A percentile compares a stretch with the other conserved stretches of the same genome.
These are phyloP conservation scores for Colinus virginianus DNA, from an alignment of 2,113 vertebrate species.

Conservation along the genomic window DNA sequence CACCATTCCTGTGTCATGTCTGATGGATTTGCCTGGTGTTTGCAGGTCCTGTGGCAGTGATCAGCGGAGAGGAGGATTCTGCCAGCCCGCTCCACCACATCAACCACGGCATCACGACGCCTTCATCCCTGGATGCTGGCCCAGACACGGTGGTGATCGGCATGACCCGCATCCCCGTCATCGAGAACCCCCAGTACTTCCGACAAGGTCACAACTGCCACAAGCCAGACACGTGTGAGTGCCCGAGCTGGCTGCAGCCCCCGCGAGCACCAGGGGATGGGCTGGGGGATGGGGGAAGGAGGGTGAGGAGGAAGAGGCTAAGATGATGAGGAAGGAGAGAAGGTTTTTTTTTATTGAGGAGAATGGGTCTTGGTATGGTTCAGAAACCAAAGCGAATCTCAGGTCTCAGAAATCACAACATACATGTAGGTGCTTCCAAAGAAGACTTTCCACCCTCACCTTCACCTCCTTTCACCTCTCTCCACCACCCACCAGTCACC, in stretches of 20 bases:
- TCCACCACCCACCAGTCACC: slow-evolving; percentile 51
- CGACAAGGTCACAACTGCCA: slow-evolving; percentile 95
- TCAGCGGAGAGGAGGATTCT: slow-evolving; percentile 97
- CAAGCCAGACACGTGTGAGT: slow-evolving; percentile 97
- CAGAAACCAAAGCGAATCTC: slow-evolving; percentile 73
- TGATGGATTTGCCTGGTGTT: background rate
- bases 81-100: slow-evolving; percentile 97
- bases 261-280: background rate
- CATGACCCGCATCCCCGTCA: slow-evolving; percentile 96
- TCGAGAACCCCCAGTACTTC: slow-evolving; percentile 98
- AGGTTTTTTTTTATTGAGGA: slow-evolving; percentile 26
- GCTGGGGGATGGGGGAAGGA: background rate
- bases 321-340: slow-evolving; percentile 43
- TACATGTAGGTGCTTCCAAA: slow-evolving; percentile 61
- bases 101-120: slow-evolving; percentile 94
- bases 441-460: slow-evolving; percentile 60
- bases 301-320: background rate
- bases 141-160: slow-evolving; percentile 96
- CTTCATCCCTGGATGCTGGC: slow-evolving; percentile 90
- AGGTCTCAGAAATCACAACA: slow-evolving; percentile 67
- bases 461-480: slow-evolving; percentile 72
- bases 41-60: slow-evolving; percentile 94
- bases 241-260: background rate
- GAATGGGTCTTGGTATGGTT: slow-evolving; percentile 68
- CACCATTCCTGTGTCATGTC: background rate